Base-by-base conservation (phyloP, 2,888 invertebrate species). In the Eristalis intricaria region DNA sequence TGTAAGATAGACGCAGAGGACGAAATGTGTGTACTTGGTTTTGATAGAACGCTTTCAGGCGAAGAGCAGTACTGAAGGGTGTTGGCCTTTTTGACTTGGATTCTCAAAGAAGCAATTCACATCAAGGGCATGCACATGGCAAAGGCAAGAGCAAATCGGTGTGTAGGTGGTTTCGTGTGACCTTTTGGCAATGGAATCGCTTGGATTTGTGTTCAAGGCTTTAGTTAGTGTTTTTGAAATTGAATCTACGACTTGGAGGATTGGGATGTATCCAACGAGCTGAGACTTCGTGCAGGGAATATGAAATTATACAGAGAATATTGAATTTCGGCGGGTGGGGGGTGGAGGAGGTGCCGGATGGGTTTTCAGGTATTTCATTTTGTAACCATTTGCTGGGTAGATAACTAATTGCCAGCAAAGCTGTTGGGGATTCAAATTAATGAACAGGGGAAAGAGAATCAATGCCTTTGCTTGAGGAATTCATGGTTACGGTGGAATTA, bases 121-220 rank as follows among this genome's bases (percentile, higher is more conserved):
- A 83, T 75, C 83, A 83, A 83, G 78, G 83, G 70, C 76, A 26
- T 61, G 22, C 22, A 23, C 43, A 61, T 29, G 61, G 43, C 50
- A 19, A 19, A 61, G 69, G 50, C 60, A 19, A 19, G 50, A 64
- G 50, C 60, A 78, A 75, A 74, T 74, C 43, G 29, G 22, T 75
- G 70, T 75, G 66, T 78, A 38, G 60, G 11, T 15, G 60, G 11
- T 15, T 23, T 23, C 26, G 60, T 26, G 26, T 29, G 86, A 86
- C 83, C 83, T 86, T 83, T 61, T 83, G 38, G 56, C 75, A 78
- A 86, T 83, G 79, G 74, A 86, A 86, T 77, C 15, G 26, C 35
- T 26, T 60, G 32, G 77, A 78, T 74, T 86, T 70, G 35, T 64
- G 68, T 63, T 68, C 19, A 35, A 61, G 22, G 66, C 29, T 56